Evolutionary conservation across 2,888 invertebrate species (phyloP).

Genomic region (Hemithea aestivaria): DNA sequence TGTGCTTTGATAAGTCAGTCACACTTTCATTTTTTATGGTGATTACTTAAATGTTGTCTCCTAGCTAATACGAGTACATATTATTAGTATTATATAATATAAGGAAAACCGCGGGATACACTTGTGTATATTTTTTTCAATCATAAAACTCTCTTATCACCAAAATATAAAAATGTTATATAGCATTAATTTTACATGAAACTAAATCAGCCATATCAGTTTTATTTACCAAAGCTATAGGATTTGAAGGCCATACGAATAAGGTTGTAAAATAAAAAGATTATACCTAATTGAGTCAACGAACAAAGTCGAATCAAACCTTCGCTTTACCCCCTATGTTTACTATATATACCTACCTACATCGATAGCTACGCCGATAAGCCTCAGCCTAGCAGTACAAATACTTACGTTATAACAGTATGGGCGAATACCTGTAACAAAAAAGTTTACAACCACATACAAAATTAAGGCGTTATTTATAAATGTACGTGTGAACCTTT

Average conservation of each 20-base stretch:
- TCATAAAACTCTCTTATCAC: too few species aligned
- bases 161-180: neutral
- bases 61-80: too few species aligned
- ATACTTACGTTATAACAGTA: conserved; percentile 8
- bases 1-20: too few species aligned
- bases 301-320: conserved; percentile 13
- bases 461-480: too few species aligned
- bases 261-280: conserved; percentile 15
- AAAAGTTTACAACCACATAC: too few species aligned
- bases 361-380: conserved; percentile 21
- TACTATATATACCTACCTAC: too few species aligned
- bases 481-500: too few species aligned
- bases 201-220: conserved; percentile 4
- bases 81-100: too few species aligned
- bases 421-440: neutral
- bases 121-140: too few species aligned
- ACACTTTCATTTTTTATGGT: too few species aligned
- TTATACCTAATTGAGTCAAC: conserved; percentile 21
- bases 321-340: conserved; percentile 3
- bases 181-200: conserved; percentile 4
- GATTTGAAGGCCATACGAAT: conserved; percentile 3
- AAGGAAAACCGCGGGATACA: too few species aligned
- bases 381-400: conserved; percentile 12
- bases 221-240: conserved; percentile 2
- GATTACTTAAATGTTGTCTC: too few species aligned